phyloP scores from a whole-genome alignment of 2,113 vertebrate genomes.

The Oenanthe oenanthe region DNA sequence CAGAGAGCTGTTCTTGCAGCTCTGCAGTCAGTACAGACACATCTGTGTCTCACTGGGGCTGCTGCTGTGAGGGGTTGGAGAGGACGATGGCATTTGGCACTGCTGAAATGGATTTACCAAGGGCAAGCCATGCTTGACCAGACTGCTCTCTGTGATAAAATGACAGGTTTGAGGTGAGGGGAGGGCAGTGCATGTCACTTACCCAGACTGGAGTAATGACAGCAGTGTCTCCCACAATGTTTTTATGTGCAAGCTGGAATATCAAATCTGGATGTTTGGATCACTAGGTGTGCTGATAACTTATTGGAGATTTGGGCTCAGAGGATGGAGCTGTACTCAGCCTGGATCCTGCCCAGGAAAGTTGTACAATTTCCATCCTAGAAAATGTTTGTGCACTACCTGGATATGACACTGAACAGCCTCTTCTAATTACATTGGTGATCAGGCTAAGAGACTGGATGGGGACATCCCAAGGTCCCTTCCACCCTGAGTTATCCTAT shows the following conservation, averaged over 20 bases:
- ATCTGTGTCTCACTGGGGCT: background rate
- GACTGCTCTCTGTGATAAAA: background rate
- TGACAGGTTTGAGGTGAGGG: background rate
- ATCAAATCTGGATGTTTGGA: background rate
- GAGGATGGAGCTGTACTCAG: background rate
- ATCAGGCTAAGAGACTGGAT: background rate
- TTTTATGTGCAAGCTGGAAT: background rate
- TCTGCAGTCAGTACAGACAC: background rate
- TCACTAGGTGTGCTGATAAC: background rate
- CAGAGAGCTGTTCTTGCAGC: background rate
- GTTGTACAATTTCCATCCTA: background rate
- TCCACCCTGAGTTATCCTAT: background rate
- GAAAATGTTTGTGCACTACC: background rate
- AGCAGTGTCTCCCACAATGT: background rate
- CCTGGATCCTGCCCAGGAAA: background rate
- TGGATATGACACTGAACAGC: background rate
- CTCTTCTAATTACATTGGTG: background rate
- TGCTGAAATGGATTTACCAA: background rate
- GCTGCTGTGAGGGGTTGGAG: background rate
- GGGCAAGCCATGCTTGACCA: background rate
- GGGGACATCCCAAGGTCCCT: background rate
- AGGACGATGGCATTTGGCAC: background rate
- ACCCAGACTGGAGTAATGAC: background rate
- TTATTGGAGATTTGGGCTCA: background rate
- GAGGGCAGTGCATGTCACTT: background rate